phyloP scores from a whole-genome alignment of 2,888 invertebrate genomes.

The Heteropelma amictum region DNA sequence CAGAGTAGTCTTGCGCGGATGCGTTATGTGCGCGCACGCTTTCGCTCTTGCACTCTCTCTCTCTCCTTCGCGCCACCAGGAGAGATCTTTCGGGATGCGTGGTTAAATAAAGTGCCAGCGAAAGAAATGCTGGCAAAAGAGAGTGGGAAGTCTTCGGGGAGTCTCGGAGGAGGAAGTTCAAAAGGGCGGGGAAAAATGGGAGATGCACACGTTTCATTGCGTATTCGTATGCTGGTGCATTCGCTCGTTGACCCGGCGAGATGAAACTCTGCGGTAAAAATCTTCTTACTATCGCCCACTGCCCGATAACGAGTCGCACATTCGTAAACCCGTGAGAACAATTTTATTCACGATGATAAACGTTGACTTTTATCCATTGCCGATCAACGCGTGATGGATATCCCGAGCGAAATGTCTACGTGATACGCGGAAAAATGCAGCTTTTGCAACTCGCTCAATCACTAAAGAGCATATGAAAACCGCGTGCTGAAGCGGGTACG shows the following conservation, averaged over 20 bases:
- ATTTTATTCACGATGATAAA: slow-evolving; percentile 5
- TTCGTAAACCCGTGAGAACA: not conserved
- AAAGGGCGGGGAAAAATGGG: slow-evolving; percentile 2
- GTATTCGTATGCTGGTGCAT: slow-evolving; percentile 39
- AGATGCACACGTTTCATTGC: slow-evolving; percentile 39
- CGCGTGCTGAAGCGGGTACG: too few species aligned
- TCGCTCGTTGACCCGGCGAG: slow-evolving; percentile 49
- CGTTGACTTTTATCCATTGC: slow-evolving; percentile 1
- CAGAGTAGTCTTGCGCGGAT: slow-evolving; percentile 54
- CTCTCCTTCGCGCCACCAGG: slow-evolving; percentile 26
- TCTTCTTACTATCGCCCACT: slow-evolving; percentile 44
- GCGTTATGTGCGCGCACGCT: slow-evolving; percentile 44
- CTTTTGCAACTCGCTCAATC: too few species aligned
- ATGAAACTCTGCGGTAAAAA: slow-evolving; percentile 33
- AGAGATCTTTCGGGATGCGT: slow-evolving; percentile 55
- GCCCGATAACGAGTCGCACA: slow-evolving; percentile 4
- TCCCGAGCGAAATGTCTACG: not conserved
- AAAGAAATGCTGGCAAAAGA: slow-evolving; percentile 50
- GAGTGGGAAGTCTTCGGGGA: slow-evolving; percentile 51
- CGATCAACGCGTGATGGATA: not conserved
- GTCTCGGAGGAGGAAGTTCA: slow-evolving; percentile 32
- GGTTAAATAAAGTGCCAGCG: slow-evolving; percentile 59
- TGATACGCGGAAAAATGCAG: too few species aligned
- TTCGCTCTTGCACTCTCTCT: not conserved
- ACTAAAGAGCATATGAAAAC: too few species aligned